These are phyloP conservation scores for Rallus limicola DNA, from an alignment of 2,113 vertebrate species.

Conservation along the genomic window DNA sequence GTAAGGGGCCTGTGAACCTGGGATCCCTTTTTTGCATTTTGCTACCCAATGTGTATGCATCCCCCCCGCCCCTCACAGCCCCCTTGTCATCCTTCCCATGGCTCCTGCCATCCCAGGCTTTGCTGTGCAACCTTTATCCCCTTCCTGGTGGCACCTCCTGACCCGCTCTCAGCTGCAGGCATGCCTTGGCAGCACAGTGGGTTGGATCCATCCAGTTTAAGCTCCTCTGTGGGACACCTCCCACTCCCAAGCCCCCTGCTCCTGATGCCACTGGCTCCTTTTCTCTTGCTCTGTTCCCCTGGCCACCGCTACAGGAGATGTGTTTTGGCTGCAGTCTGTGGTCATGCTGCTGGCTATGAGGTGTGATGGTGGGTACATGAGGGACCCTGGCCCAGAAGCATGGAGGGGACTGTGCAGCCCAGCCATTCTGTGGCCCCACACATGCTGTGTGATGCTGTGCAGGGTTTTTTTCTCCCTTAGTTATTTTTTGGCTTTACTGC, in stretches of 20 bases:
- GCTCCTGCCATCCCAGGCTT: neutral
- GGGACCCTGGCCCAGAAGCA: neutral
- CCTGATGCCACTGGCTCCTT: neutral
- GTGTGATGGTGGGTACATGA: fast-evolving
- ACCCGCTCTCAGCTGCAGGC: fast-evolving
- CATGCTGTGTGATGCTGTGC: no score
- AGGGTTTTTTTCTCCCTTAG: no score
- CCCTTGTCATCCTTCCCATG: neutral
- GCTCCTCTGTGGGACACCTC: neutral
- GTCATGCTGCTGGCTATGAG: neutral
- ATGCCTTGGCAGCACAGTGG: fast-evolving
- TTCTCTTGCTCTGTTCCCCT: neutral
- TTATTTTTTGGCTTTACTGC: neutral
- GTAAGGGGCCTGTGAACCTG: fast-evolving
- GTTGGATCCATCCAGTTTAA: neutral
- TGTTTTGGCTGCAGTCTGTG: fast-evolving
- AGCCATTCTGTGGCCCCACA: neutral
- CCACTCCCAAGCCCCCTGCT: fast-evolving
- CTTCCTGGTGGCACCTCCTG: neutral
- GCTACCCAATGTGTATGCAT: fast-evolving
- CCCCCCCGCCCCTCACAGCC: neutral
- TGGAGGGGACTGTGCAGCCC: neutral
- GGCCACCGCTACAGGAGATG: neutral
- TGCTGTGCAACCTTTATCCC: neutral
- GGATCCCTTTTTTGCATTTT: neutral